Evolutionary conservation across 2,888 invertebrate genomes (phyloP), one percentile per base, ranked within the genome.

Genomic region (Eristalis arbustorum): DNA sequence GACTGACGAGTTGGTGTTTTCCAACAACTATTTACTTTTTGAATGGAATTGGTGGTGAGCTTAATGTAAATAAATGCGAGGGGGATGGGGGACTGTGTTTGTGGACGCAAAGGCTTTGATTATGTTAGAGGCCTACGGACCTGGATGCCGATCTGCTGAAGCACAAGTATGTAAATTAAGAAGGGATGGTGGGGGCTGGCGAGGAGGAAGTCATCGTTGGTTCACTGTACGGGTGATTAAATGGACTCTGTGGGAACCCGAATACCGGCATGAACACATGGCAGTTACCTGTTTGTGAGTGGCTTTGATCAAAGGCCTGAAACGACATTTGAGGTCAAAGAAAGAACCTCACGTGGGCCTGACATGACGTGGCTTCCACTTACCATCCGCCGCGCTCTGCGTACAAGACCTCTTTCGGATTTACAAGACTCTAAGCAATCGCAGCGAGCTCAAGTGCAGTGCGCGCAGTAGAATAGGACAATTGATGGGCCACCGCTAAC

Each of bases 21-120:
- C 11, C 28, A 67, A 37, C 80, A 84, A 80, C 80, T 84, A 76
- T 76, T 79, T 71, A 75, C 72, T 62, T 74, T 79, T 40, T 37
- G 37, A 69, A 56, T 71, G 56, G 34, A 59, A 80, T 76, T 68
- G 34, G 72, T 72, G 71, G 49, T 22, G 40, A 66, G 49, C 14
- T 56, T 10, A n/a, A 31, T 40, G 69, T 57, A 40, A 62, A 72
- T 75, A 57, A 42, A n/a, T 18, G 8, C 18, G 8, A 5, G 42
- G 31, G n/a, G 42, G 40, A 37, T 63, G 13, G 11, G 5, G 28
- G 28, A 25, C 11, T 18, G 2, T 68, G 18, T 37, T 63, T 67
- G 40, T 11, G 37, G 22, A 6, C 13, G 28, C 11, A 59, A 67
- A 37, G 22, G 18, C 81, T 71, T 75, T 76, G 71, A 62, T 73